Evolutionary conservation across 1,140 invertebrate species (phyloP).

Genomic region (Drosophila nebulosa): DNA sequence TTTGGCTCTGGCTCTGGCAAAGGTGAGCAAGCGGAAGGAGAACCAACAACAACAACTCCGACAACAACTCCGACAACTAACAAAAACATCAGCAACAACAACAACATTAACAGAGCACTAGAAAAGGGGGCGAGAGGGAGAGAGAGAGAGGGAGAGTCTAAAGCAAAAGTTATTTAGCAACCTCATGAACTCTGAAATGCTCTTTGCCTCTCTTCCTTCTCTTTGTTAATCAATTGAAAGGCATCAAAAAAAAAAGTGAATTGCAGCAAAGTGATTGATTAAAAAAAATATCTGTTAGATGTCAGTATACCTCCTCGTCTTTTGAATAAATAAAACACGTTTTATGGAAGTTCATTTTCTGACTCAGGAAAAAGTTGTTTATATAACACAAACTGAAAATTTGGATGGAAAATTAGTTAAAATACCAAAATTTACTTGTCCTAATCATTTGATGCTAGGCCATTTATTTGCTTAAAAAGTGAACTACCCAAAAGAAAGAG

Average conservation of each 20-base stretch:
- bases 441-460: too few relatives aligned
- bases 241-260: neutral
- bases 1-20: conserved; percentile 22
- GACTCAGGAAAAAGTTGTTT: too few relatives aligned
- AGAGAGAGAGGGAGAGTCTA: too few relatives aligned
- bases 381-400: too few relatives aligned
- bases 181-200: neutral
- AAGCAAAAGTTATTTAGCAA: conserved; percentile 3
- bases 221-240: neutral
- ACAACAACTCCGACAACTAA: neutral
- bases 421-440: too few relatives aligned
- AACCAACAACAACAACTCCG: neutral
- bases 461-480: too few relatives aligned
- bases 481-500: too few relatives aligned
- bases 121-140: too few relatives aligned
- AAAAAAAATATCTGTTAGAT: neutral
- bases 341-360: too few relatives aligned
- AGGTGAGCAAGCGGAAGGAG: conserved; percentile 29
- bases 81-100: conserved; percentile 22
- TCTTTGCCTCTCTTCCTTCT: neutral
- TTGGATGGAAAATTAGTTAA: too few relatives aligned
- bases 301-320: too few relatives aligned
- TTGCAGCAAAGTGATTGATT: neutral
- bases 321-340: too few relatives aligned
- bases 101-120: conserved; percentile 25